phyloP scores from a whole-genome alignment of 2,888 invertebrate species.

The Hypsopygia costalis region DNA sequence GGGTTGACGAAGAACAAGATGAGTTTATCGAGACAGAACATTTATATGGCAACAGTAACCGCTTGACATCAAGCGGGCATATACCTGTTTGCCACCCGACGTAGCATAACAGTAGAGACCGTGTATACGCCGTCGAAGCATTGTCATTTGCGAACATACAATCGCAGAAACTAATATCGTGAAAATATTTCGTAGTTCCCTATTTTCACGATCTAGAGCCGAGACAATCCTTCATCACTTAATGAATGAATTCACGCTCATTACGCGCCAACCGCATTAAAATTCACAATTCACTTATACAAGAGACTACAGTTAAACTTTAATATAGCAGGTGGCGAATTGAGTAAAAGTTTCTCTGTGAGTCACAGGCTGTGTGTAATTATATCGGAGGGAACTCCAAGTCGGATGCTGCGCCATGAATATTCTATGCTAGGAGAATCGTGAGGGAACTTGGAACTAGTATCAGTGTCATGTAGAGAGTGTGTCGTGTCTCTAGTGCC shows the following conservation, averaged over 20 bases:
- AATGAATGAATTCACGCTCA: conserved; percentile 6
- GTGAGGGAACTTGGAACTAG: conserved; percentile 21
- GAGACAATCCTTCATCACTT: background rate
- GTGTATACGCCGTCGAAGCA: too few relatives aligned
- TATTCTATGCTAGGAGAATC: conserved; percentile 44
- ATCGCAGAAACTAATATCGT: too few relatives aligned
- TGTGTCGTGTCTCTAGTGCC: conserved; percentile 11
- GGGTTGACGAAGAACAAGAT: too few relatives aligned
- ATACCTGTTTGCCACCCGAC: too few relatives aligned
- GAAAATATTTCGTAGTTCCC: too few relatives aligned
- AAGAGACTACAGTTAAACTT: conserved; percentile 27
- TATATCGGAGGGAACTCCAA: conserved; percentile 32
- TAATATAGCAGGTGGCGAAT: conserved; percentile 42
- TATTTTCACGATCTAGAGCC: too few relatives aligned
- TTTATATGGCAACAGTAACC: too few relatives aligned
- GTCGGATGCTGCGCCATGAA: conserved; percentile 47
- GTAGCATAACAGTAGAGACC: too few relatives aligned
- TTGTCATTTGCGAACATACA: too few relatives aligned
- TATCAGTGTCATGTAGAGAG: conserved; percentile 26
- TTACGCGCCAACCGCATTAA: conserved; percentile 16
- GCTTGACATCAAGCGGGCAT: too few relatives aligned
- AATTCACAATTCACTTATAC: conserved; percentile 27
- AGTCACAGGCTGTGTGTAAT: conserved; percentile 29
- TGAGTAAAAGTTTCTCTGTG: conserved; percentile 40
- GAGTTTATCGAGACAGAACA: too few relatives aligned